Conservation (phyloP, 2,888 invertebrate genomes). For the Saturnia japonica region DNA sequence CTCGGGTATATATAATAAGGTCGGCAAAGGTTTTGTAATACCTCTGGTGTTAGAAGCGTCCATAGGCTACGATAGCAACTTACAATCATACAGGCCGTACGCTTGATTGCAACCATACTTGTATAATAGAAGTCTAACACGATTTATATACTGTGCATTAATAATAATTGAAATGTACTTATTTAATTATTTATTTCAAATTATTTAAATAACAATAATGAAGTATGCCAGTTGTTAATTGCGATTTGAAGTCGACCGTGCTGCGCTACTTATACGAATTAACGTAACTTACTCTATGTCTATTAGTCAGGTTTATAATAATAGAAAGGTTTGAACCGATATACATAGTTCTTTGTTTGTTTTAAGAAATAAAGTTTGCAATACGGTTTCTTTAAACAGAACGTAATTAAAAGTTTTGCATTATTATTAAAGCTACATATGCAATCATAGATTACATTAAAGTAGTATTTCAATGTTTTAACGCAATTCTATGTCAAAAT, state of each 20-base stretch:
- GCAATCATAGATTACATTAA: not conserved
- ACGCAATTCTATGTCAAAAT: too few species aligned
- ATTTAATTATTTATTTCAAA: not conserved
- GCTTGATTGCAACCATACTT: too few species aligned
- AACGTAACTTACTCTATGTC: slow-evolving; percentile 36
- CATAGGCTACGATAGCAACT: too few species aligned
- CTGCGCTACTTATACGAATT: slow-evolving; percentile 30
- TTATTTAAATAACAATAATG: not conserved
- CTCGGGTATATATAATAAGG: too few species aligned
- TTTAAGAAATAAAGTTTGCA: slow-evolving; percentile 16
- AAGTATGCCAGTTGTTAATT: slow-evolving; percentile 25
- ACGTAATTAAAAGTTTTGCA: not conserved
- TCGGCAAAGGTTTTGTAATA: too few species aligned
- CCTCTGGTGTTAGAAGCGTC: too few species aligned
- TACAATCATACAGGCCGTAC: too few species aligned
- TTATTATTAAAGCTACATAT: not conserved
- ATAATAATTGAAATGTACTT: not conserved
- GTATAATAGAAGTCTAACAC: not conserved
- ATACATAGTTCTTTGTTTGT: slow-evolving; percentile 26
- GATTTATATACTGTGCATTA: not conserved
- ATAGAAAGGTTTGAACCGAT: slow-evolving; percentile 38
- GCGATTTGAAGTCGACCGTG: slow-evolving; percentile 22
- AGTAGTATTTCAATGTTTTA: too few species aligned
- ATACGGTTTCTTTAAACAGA: not conserved
- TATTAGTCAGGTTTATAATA: slow-evolving; percentile 40